phyloP scores from a whole-genome alignment of 2,797 vertebrate genomes.

The Australoheros facetus region DNA sequence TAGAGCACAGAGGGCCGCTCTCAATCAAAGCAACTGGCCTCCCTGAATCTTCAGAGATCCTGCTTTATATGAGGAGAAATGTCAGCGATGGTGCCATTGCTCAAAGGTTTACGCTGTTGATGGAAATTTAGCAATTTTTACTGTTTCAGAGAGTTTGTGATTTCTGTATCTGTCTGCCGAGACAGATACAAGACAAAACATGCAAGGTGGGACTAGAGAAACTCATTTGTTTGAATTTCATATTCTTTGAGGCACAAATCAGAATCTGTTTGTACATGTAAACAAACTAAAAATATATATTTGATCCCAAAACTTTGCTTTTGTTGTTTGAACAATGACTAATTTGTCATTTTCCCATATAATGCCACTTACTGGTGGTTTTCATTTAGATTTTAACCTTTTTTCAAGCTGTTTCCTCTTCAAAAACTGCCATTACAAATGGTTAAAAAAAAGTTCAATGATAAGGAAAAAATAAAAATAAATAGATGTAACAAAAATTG shows the following conservation, averaged over 20 bases:
- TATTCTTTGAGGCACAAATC: background rate
- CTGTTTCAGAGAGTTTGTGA: background rate
- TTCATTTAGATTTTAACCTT: too few relatives aligned
- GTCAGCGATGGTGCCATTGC: background rate
- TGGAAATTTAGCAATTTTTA: background rate
- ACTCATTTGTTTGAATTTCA: background rate
- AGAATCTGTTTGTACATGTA: background rate
- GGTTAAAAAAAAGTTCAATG: too few relatives aligned
- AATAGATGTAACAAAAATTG: too few relatives aligned
- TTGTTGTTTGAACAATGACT: too few relatives aligned
- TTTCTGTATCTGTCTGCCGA: background rate
- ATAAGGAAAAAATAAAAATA: too few relatives aligned
- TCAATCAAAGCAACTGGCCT: conserved; percentile 46
- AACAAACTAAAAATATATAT: too few relatives aligned
- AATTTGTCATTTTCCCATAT: too few relatives aligned
- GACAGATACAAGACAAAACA: conserved; percentile 3
- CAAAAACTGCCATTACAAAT: too few relatives aligned
- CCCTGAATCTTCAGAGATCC: conserved; percentile 21
- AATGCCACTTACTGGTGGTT: too few relatives aligned
- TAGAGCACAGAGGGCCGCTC: conserved; percentile 21
- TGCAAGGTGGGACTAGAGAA: background rate
- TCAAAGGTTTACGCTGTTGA: background rate
- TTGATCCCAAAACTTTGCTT: too few relatives aligned
- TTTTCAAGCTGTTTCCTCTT: too few relatives aligned
- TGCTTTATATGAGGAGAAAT: conserved; percentile 18